These are phyloP conservation scores for Limnephilus auricula DNA, from an alignment of 2,888 invertebrate genomes.

Conservation along the genomic window DNA sequence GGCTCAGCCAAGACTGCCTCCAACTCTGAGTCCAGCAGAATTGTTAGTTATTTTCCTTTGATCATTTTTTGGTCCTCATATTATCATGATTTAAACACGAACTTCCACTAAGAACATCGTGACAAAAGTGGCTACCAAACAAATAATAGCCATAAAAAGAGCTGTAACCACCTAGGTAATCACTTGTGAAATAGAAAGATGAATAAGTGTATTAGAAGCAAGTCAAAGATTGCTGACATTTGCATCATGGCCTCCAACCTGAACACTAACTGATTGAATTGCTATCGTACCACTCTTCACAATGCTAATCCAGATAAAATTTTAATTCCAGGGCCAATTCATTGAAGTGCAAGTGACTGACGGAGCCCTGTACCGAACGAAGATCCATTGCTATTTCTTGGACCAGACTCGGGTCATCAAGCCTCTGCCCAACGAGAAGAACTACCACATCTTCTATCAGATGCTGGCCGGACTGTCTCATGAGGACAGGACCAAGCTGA, in stretches of 20 bases:
- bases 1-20: constrained; percentile 94
- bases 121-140: no score
- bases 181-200: no score
- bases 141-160: neutral
- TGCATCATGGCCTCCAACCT: neutral
- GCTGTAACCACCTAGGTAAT: neutral
- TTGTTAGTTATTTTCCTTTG: constrained; percentile 79
- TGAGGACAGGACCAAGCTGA: constrained; percentile 91
- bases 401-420: constrained; percentile 95
- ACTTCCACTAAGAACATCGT: neutral
- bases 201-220: neutral
- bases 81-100: neutral
- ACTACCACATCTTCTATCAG: constrained; percentile 98
- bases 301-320: neutral
- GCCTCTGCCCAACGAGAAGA: constrained; percentile 91
- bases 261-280: neutral
- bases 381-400: constrained; percentile 97
- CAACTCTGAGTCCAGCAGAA: constrained; percentile 95
- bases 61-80: neutral
- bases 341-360: constrained; percentile 97
- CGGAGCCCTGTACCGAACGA: constrained; percentile 94
- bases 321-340: constrained; percentile 88
- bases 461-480: constrained; percentile 92
- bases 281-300: neutral
- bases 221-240: neutral